Evolutionary conservation across 2,888 invertebrate species (phyloP).

Genomic region (Nudaria mundana): DNA sequence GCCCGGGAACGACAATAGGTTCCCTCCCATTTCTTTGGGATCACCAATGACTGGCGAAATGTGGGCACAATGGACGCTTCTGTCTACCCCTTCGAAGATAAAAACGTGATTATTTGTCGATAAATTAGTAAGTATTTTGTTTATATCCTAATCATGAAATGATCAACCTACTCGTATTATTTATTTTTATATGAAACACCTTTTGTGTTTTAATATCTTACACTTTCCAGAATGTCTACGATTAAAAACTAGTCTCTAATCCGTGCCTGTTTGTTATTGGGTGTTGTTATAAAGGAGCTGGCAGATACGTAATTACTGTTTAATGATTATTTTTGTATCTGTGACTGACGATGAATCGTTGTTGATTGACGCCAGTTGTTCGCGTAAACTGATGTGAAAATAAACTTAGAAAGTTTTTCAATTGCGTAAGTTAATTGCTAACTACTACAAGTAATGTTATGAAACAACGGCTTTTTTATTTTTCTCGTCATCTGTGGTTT

Average conservation of each 20-base stretch:
- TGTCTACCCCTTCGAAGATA: too few species aligned
- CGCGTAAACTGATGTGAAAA: slow-evolving; percentile 37
- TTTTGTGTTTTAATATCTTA: neutral
- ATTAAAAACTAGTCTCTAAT: slow-evolving; percentile 12
- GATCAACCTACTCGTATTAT: too few species aligned
- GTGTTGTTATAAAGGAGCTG: slow-evolving; percentile 33
- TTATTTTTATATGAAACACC: neutral
- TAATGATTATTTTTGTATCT: slow-evolving; percentile 31
- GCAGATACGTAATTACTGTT: slow-evolving; percentile 31
- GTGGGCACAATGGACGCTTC: too few species aligned
- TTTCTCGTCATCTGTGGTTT: slow-evolving; percentile 6
- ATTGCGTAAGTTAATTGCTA: slow-evolving; percentile 26
- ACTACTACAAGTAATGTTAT: slow-evolving; percentile 10
- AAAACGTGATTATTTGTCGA: too few species aligned
- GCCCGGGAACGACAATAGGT: too few species aligned
- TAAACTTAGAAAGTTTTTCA: slow-evolving; percentile 32
- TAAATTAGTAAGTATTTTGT: too few species aligned
- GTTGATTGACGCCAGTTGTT: slow-evolving; percentile 37
- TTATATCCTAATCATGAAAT: too few species aligned
- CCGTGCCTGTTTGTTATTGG: slow-evolving; percentile 22
- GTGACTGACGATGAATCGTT: slow-evolving; percentile 17
- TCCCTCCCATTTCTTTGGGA: too few species aligned
- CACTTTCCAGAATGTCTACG: neutral
- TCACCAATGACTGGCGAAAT: too few species aligned
- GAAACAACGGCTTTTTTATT: slow-evolving; percentile 6